phyloP scores from a whole-genome alignment of 2,113 vertebrate genomes.

The Corythoichthys haematopterus region DNA sequence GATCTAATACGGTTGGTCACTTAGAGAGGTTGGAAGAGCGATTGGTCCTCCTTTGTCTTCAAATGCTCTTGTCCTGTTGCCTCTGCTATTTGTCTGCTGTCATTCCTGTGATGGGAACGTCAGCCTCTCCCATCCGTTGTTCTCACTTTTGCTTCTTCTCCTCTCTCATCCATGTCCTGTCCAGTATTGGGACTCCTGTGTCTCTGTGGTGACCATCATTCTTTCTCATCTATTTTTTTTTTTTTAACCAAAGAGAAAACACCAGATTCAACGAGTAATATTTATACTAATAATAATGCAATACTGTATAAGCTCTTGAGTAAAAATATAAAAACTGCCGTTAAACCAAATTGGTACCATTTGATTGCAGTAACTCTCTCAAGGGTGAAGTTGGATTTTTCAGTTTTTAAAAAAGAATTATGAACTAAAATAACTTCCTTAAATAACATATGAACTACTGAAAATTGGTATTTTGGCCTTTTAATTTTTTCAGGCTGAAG shows the following conservation, averaged over 20 bases:
- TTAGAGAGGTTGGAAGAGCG: conserved; percentile 60
- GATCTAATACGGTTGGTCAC: conserved; percentile 68
- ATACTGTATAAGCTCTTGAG: background rate
- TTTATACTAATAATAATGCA: background rate
- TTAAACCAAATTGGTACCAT: background rate
- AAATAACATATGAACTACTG: background rate
- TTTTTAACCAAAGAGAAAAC: background rate
- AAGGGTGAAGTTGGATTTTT: background rate
- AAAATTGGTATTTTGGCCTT: background rate
- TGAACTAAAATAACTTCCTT: background rate
- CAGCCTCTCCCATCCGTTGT: conserved; percentile 26
- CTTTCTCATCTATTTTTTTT: background rate
- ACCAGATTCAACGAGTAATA: background rate
- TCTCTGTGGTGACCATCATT: conserved; percentile 11
- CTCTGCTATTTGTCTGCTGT: conserved; percentile 53
- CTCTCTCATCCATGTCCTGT: conserved; percentile 14
- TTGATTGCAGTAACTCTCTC: background rate
- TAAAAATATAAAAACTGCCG: background rate
- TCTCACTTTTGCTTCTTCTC: conserved; percentile 13
- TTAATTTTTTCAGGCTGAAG: no score
- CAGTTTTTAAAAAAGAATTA: background rate
- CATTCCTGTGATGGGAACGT: conserved; percentile 28
- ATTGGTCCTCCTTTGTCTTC: conserved; percentile 56
- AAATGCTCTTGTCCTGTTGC: conserved; percentile 50
- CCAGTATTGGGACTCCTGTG: conserved; percentile 12